Base-by-base conservation (phyloP, 37 sponge, comb jelly and placozoan genomes). In the Bolinopsis microptera region DNA sequence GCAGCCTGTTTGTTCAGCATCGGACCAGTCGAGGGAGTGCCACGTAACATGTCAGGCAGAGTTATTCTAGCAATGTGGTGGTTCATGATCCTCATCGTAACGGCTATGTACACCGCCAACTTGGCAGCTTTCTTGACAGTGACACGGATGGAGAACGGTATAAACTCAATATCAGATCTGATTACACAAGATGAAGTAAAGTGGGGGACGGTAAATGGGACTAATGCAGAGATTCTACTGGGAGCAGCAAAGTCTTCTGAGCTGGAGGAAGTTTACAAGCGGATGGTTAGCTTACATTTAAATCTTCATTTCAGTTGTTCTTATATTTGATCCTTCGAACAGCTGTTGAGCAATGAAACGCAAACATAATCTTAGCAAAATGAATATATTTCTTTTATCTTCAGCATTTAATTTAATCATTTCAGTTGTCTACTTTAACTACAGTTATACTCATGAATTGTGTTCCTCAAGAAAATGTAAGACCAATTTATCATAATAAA, bases 51-150 rank as follows among this genome's bases (percentile, higher is more conserved):
- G 90, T 86, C 90, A 27, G 90, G 90, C 90, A 39, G 90, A 48
- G 90, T 86, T 23, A 86, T 86, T 41, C 90, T 86, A 3, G 90
- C 90, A 26, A 86, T 86, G 90, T 86, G 90, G 90, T 86, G 90
- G 90, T 86, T 86, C 90, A 86, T 86, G 90, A 86, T 86, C 23
- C 90, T 86, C 30, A 86, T 86, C 30, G 90, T 86, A 34, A 86
- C 90, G 13, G 90, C 90, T 3, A 86, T 86, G 90, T 86, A 86
- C 90, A 86, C 90, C 5, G 90, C 90, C 30, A 86, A 86, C 90
- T 34, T 86, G 48, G 90, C 90, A 36, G 90, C 90, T 38, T 86
- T 86, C 61, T 38, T 86, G 90, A 86, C 90, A 28, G 90, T 86
- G 30, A 86, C 90, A 24, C 90, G 90, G 27, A 86, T 86, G 90